Percentiles rank a stretch among this genome's conserved stretches.
These are phyloP conservation scores for Amblyopsis hoosieri DNA, from an alignment of 2,797 vertebrate species.

Conservation along the genomic window DNA sequence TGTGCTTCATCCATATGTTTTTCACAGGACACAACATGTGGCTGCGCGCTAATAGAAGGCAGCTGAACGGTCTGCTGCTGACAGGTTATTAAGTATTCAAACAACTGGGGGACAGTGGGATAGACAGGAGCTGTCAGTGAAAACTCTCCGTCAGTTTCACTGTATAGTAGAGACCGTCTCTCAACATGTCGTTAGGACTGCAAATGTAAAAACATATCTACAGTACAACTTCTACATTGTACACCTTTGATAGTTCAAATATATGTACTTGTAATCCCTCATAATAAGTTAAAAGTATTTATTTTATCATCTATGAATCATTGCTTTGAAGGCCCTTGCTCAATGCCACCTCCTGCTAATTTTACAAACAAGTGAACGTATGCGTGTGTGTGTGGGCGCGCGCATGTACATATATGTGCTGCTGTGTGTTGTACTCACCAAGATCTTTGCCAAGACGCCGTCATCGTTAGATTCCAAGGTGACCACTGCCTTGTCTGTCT, in stretches of 20 bases:
- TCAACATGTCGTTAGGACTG: no score
- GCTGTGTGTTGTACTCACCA: constrained; percentile 79
- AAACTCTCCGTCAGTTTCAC: constrained; percentile 36
- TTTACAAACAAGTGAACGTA: not conserved
- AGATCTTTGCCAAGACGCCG: constrained; percentile 93
- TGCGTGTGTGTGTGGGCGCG: not conserved
- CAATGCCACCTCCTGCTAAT: no score
- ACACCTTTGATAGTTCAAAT: no score
- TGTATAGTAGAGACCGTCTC: constrained; percentile 16
- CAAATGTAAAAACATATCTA: no score
- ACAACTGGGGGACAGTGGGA: constrained; percentile 29
- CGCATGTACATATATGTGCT: no score
- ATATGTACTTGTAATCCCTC: no score
- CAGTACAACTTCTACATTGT: no score
- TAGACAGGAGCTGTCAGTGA: constrained; percentile 42
- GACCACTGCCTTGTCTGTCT: constrained; percentile 97
- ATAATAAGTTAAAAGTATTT: no score
- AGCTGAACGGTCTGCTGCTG: constrained; percentile 34
- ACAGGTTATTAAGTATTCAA: constrained; percentile 52
- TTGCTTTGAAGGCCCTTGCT: no score
- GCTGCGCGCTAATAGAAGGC: constrained; percentile 36
- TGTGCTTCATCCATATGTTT: constrained; percentile 11
- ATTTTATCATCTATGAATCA: no score
- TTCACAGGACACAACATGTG: constrained; percentile 6
- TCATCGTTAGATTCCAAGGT: constrained; percentile 95